These are phyloP conservation scores for Drosophila mulleri DNA, from an alignment of 2,888 invertebrate genomes.

Conservation along the genomic window DNA sequence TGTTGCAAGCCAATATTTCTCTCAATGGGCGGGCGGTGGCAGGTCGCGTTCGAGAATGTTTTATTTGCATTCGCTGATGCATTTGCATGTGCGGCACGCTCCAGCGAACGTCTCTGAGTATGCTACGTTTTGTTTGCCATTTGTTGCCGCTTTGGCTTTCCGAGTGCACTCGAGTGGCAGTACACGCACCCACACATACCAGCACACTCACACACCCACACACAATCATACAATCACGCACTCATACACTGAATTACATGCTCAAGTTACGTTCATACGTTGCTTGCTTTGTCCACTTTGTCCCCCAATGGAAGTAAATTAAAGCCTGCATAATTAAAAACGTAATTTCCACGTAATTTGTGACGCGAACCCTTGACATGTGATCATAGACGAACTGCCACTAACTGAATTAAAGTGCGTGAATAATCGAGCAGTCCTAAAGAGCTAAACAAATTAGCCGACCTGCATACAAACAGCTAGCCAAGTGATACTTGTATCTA, in stretches of 20 bases:
- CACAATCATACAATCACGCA: neutral
- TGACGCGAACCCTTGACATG: neutral
- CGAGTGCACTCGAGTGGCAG: constrained; percentile 40
- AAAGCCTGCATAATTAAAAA: constrained; percentile 39
- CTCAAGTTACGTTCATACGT: constrained; percentile 9
- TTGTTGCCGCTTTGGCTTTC: constrained; percentile 63
- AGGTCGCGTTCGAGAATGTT: constrained; percentile 19
- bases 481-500: neutral
- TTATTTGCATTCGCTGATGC: constrained; percentile 27
- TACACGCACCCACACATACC: neutral
- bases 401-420: constrained; percentile 28
- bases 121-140: constrained; percentile 74
- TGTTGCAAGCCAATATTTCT: constrained; percentile 41
- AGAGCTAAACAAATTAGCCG: constrained; percentile 2
- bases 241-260: neutral
- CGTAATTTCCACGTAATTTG: constrained; percentile 16
- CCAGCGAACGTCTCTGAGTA: constrained; percentile 42
- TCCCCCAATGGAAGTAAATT: constrained; percentile 13
- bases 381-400: neutral
- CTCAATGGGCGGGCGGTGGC: constrained; percentile 7
- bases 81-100: constrained; percentile 75
- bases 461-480: constrained; percentile 9
- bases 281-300: neutral
- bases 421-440: constrained; percentile 1
- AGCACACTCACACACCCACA: neutral